Evolutionary conservation across 2,888 invertebrate genomes (phyloP).

Genomic region (Pheosia tremula): DNA sequence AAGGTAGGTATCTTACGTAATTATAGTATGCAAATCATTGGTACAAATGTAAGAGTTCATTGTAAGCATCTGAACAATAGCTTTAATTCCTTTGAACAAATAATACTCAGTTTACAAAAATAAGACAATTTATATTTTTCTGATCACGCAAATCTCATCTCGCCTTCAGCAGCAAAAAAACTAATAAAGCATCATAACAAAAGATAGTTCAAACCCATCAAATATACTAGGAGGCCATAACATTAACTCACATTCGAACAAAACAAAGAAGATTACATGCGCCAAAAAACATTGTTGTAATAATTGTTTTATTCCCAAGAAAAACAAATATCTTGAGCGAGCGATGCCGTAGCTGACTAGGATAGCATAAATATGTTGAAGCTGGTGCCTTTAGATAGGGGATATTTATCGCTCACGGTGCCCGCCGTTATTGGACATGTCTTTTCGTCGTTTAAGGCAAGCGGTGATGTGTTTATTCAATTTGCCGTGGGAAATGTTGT

Average conservation of each 20-base stretch:
- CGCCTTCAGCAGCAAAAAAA: not conserved
- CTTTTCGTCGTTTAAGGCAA: conserved; percentile 78
- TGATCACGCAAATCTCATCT: not conserved
- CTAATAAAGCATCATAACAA: not conserved
- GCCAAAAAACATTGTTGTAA: conserved; percentile 32
- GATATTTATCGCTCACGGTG: conserved; percentile 73
- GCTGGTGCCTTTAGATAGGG: conserved; percentile 59
- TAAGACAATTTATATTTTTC: not conserved
- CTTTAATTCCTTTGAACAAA: too few relatives aligned
- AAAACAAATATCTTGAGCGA: conserved; percentile 54
- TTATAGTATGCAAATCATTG: too few relatives aligned
- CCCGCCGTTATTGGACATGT: conserved; percentile 77
- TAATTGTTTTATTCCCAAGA: conserved; percentile 41
- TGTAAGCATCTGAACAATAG: too few relatives aligned
- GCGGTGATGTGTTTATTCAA: conserved; percentile 82
- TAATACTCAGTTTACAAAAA: not conserved
- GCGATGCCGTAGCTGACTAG: conserved; percentile 55
- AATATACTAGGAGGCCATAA: not conserved
- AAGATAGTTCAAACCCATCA: not conserved
- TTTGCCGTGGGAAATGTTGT: conserved; percentile 77
- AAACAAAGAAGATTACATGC: conserved; percentile 27
- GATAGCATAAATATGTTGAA: conserved; percentile 64
- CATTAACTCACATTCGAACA: conserved; percentile 11
- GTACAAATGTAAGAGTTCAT: too few relatives aligned
- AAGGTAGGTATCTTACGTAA: too few relatives aligned